Conservation (phyloP, 2,888 invertebrate species). For the Lasioglossum villosulum region DNA sequence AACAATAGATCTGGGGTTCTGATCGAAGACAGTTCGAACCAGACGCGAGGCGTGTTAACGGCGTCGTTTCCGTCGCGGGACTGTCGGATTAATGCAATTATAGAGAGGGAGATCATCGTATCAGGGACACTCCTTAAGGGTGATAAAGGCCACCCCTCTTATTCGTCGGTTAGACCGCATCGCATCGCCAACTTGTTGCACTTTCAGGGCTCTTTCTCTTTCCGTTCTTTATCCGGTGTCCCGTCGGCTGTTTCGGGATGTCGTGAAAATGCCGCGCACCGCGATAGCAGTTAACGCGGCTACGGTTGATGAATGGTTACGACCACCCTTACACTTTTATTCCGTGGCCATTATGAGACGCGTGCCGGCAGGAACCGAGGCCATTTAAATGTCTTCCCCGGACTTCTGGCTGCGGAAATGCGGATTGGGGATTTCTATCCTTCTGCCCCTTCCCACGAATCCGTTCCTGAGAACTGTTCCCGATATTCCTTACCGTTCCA, state of each 20-base stretch:
- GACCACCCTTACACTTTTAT: constrained; percentile 21
- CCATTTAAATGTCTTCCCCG: constrained; percentile 14
- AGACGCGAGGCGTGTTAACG: constrained; percentile 58
- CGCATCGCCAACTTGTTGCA: constrained; percentile 74
- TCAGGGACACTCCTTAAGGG: constrained; percentile 38
- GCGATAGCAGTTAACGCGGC: constrained; percentile 38
- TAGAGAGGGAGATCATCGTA: constrained; percentile 58
- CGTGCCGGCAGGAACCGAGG: background rate
- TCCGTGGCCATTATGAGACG: constrained; percentile 10
- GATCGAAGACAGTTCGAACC: constrained; percentile 33
- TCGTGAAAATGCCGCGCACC: constrained; percentile 28
- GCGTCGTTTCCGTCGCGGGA: constrained; percentile 63
- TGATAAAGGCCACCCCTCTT: constrained; percentile 40
- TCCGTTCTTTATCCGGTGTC: background rate
- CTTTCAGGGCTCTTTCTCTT: constrained; percentile 22
- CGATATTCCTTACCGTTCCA: background rate
- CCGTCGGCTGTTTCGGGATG: constrained; percentile 21
- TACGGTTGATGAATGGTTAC: constrained; percentile 33
- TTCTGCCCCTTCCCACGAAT: too few relatives aligned
- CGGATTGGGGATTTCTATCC: background rate
- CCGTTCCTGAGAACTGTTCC: background rate
- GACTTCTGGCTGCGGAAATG: background rate
- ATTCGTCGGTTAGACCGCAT: constrained; percentile 61
- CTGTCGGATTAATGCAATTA: constrained; percentile 74
- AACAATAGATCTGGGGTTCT: constrained; percentile 63